These are phyloP conservation scores for Craseonycteris thonglongyai DNA, from an alignment of 2,113 vertebrate genomes.

Conservation along the genomic window DNA sequence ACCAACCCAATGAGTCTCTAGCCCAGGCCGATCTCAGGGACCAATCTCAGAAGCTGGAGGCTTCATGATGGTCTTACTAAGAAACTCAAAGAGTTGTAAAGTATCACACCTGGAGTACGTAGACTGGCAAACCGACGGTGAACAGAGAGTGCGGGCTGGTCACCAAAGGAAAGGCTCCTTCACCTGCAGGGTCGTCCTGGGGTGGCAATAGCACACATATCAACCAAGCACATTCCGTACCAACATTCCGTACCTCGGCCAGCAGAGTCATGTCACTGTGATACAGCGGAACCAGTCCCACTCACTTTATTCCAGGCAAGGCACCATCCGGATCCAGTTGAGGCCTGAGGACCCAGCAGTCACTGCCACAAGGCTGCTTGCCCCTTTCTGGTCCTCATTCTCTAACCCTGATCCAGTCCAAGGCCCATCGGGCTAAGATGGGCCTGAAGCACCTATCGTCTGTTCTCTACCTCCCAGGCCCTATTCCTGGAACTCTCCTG, in stretches of 20 bases:
- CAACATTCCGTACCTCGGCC: background rate
- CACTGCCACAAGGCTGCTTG: fast-evolving
- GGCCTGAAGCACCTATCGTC: background rate
- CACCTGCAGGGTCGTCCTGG: constrained; percentile 89
- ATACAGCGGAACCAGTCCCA: background rate
- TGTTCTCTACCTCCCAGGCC: background rate
- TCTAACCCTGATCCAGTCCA: background rate
- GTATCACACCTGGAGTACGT: constrained; percentile 89
- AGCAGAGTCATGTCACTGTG: background rate
- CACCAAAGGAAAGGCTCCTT: constrained; percentile 89
- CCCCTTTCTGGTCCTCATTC: background rate
- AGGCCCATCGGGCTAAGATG: background rate
- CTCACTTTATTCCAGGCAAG: background rate
- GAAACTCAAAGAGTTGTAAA: background rate
- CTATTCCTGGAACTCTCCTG: background rate
- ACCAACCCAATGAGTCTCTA: background rate
- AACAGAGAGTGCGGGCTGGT: constrained; percentile 90
- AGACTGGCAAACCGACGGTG: constrained; percentile 91
- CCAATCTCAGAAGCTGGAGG: background rate
- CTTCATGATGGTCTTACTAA: background rate
- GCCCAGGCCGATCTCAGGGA: background rate
- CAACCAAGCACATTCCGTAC: background rate
- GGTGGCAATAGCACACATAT: background rate
- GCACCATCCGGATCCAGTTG: background rate
- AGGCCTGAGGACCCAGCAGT: background rate